These are phyloP conservation scores for Poeciliopsis retropinna DNA, from an alignment of 2,113 vertebrate species.

Conservation along the genomic window DNA sequence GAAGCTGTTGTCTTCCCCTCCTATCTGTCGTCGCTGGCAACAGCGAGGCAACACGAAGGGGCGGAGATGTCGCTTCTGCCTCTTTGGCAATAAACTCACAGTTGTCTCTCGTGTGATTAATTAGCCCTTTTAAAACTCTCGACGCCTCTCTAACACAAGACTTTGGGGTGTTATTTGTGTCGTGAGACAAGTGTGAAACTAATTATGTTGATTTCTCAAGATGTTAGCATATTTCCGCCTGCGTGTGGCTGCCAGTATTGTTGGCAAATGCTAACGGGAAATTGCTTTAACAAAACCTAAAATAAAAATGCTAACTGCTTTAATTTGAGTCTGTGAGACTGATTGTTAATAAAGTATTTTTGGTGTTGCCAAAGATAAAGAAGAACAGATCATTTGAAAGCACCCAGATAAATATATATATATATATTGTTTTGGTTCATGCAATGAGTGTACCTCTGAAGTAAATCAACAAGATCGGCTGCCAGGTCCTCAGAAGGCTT, in stretches of 20 bases:
- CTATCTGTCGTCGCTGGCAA: slow-evolving; percentile 29
- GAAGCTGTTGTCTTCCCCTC: slow-evolving; percentile 33
- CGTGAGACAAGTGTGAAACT: slow-evolving; percentile 33
- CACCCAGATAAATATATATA: slow-evolving; percentile 18
- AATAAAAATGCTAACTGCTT: accelerated
- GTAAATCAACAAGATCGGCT: slow-evolving; percentile 27
- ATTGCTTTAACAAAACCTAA: slow-evolving; percentile 7
- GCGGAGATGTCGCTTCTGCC: slow-evolving; percentile 28
- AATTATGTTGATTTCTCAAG: slow-evolving; percentile 22
- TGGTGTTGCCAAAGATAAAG: slow-evolving; percentile 4
- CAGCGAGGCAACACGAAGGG: slow-evolving; percentile 16
- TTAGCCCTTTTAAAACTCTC: slow-evolving; percentile 72
- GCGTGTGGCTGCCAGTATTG: slow-evolving; percentile 8
- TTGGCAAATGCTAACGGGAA: slow-evolving; percentile 1
- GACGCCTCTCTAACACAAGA: slow-evolving; percentile 55
- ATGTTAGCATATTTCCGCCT: slow-evolving; percentile 2
- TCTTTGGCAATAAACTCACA: slow-evolving; percentile 62
- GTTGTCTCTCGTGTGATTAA: slow-evolving; percentile 69
- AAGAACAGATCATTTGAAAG: slow-evolving; percentile 4
- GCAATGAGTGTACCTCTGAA: slow-evolving; percentile 13
- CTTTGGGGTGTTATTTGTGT: slow-evolving; percentile 68
- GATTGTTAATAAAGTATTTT: slow-evolving; percentile 2
- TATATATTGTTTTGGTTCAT: not conserved
- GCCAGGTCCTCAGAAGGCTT: slow-evolving; percentile 25
- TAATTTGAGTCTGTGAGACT: not conserved